Conservation (phyloP, 2,113 vertebrate species). For the Arizona elegans region DNA sequence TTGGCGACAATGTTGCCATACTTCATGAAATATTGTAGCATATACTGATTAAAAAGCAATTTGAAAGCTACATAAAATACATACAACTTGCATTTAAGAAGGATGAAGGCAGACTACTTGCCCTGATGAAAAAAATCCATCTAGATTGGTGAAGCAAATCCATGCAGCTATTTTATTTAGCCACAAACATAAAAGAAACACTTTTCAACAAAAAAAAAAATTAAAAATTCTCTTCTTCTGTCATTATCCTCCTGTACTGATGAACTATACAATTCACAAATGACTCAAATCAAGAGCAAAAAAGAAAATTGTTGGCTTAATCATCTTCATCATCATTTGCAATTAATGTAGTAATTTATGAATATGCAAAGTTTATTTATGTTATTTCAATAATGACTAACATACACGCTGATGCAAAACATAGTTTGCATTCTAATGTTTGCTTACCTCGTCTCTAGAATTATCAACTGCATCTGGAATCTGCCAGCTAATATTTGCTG, state of each 20-base stretch:
- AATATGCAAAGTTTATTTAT: background rate
- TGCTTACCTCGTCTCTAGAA: constrained; percentile 84
- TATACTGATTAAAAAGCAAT: background rate
- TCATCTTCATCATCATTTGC: background rate
- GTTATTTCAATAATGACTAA: background rate
- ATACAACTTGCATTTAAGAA: background rate
- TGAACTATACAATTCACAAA: background rate
- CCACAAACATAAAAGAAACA: background rate
- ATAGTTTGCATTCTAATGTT: constrained; percentile 8
- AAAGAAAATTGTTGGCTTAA: background rate
- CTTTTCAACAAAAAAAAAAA: background rate
- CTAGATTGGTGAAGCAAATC: background rate
- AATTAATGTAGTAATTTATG: background rate
- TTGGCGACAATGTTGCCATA: background rate
- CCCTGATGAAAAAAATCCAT: background rate
- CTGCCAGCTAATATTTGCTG: constrained; percentile 84
- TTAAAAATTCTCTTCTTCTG: background rate
- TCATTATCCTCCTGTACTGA: background rate
- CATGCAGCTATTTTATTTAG: background rate
- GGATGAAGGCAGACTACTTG: background rate
- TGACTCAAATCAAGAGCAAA: background rate
- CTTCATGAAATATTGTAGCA: background rate
- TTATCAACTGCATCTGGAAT: constrained; percentile 83
- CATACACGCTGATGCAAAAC: background rate
- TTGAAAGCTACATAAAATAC: background rate